Conservation (phyloP, 2,113 vertebrate species). For the Platanista minor region DNA sequence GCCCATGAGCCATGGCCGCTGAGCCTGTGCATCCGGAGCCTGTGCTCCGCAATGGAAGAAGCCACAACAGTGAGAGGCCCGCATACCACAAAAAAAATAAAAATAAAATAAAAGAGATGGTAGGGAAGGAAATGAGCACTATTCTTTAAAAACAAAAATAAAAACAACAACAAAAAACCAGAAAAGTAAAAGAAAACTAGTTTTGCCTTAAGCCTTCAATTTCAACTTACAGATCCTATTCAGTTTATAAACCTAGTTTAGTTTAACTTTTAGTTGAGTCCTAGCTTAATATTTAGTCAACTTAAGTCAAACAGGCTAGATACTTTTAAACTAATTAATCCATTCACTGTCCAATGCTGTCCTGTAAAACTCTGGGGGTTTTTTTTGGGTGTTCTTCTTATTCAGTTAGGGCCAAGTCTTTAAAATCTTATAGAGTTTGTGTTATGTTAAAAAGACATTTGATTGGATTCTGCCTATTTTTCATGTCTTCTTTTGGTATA, state of each 20-base stretch:
- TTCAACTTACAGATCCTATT: neutral
- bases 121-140: too few relatives aligned
- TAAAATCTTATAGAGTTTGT: neutral
- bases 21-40: too few relatives aligned
- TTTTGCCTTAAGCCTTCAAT: neutral
- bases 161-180: too few relatives aligned
- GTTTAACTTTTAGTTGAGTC: neutral
- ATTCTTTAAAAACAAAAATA: too few relatives aligned
- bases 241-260: neutral
- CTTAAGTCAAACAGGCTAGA: neutral
- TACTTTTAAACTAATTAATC: neutral
- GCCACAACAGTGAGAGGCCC: too few relatives aligned
- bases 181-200: neutral
- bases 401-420: neutral
- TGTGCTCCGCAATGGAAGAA: too few relatives aligned
- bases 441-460: neutral
- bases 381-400: neutral
- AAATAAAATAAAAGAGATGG: too few relatives aligned
- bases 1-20: too few relatives aligned
- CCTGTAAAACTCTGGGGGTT: neutral
- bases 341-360: neutral
- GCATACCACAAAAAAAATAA: too few relatives aligned
- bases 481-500: neutral
- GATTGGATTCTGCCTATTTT: neutral
- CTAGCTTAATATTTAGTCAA: neutral